Conservation (phyloP, 1,140 invertebrate genomes). For the Lordiphosa stackelbergi region DNA sequence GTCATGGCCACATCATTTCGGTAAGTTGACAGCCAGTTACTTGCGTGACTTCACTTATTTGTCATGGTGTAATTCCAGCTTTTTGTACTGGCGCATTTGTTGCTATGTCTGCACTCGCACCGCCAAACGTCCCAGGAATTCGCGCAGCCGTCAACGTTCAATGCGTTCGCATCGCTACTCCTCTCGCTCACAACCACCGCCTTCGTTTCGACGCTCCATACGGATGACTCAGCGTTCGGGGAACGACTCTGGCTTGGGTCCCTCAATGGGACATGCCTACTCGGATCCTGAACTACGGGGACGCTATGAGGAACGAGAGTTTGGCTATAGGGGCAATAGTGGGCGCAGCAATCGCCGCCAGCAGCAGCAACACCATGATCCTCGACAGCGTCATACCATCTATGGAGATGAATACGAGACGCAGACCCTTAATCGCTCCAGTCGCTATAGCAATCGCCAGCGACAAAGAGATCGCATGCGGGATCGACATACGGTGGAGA, state of each 20-base stretch:
- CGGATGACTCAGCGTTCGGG: slow-evolving; percentile 85
- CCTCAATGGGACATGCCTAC: slow-evolving; percentile 78
- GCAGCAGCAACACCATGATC: slow-evolving; percentile 48
- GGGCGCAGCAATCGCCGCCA: slow-evolving; percentile 43
- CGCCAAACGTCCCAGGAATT: slow-evolving; percentile 81
- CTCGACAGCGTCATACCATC: slow-evolving; percentile 57
- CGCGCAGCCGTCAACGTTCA: slow-evolving; percentile 59
- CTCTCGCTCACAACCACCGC: slow-evolving; percentile 77
- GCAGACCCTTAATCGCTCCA: slow-evolving; percentile 74
- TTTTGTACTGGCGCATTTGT: slow-evolving; percentile 92
- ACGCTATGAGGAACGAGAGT: slow-evolving; percentile 54
- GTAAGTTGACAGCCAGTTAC: slow-evolving; percentile 71
- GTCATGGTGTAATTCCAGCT: slow-evolving; percentile 78
- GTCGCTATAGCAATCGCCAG: slow-evolving; percentile 78
- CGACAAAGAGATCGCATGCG: slow-evolving; percentile 61
- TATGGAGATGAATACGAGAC: slow-evolving; percentile 64
- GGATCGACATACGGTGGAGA: slow-evolving; percentile 73
- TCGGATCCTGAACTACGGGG: slow-evolving; percentile 79
- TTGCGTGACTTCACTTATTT: background rate
- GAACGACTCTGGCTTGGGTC: slow-evolving; percentile 76
- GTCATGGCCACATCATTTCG: slow-evolving; percentile 95
- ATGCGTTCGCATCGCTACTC: slow-evolving; percentile 49
- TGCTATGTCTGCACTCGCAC: slow-evolving; percentile 92
- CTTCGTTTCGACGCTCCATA: slow-evolving; percentile 79
- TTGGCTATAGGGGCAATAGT: slow-evolving; percentile 41